Evolutionary conservation across 1,140 invertebrate genomes (phyloP).

Genomic region (Drosophila mauritiana): DNA sequence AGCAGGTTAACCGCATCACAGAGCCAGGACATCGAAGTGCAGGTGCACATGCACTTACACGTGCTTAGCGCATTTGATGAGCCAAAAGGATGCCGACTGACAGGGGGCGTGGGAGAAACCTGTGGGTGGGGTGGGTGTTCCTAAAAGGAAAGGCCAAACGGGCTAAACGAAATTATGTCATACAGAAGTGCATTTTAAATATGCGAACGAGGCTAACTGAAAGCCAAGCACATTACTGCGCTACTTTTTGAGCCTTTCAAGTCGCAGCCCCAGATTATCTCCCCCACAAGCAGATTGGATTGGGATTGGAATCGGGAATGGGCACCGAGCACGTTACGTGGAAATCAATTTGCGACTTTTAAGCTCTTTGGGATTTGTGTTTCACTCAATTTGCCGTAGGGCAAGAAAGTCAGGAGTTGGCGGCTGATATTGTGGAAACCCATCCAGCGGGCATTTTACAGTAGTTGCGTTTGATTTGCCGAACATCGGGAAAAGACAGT

Average conservation of each 20-base stretch:
- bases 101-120: slow-evolving; percentile 7
- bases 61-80: slow-evolving; percentile 72
- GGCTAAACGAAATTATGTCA: slow-evolving; percentile 77
- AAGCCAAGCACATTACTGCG: slow-evolving; percentile 36
- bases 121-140: not conserved
- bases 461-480: slow-evolving; percentile 6
- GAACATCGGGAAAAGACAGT: not conserved
- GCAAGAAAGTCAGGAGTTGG: slow-evolving; percentile 14
- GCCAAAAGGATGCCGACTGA: slow-evolving; percentile 55
- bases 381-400: slow-evolving; percentile 40
- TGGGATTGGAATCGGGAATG: slow-evolving; percentile 9
- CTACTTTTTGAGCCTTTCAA: slow-evolving; percentile 34
- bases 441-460: slow-evolving; percentile 9
- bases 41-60: slow-evolving; percentile 63
- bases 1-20: slow-evolving; percentile 52
- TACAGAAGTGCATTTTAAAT: slow-evolving; percentile 78
- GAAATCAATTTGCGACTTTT: slow-evolving; percentile 68
- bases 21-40: slow-evolving; percentile 21
- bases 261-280: slow-evolving; percentile 55
- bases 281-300: slow-evolving; percentile 19
- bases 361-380: slow-evolving; percentile 47
- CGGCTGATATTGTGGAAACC: not conserved
- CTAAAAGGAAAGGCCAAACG: slow-evolving; percentile 52
- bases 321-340: slow-evolving; percentile 47
- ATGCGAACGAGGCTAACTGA: slow-evolving; percentile 63